phyloP scores from a whole-genome alignment of 2,797 vertebrate genomes.

The Crocidura indochinensis region DNA sequence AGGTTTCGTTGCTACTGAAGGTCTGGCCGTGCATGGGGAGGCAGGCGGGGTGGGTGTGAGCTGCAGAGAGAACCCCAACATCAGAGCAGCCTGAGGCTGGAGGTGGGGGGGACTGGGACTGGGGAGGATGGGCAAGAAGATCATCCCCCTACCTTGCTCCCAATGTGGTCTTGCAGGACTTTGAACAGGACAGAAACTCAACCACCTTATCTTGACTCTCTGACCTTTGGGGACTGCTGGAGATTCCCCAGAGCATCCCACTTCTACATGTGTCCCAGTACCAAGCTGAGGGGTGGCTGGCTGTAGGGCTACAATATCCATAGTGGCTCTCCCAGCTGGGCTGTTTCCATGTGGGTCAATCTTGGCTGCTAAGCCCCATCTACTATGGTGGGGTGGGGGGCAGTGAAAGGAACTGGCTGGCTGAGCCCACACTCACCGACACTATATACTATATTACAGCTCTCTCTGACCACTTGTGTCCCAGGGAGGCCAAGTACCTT shows the following conservation, averaged over 20 bases:
- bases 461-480: background rate
- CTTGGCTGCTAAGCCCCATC: too few relatives aligned
- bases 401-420: background rate
- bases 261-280: background rate
- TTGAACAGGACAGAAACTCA: background rate
- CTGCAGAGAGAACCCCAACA: conserved; percentile 85
- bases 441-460: background rate
- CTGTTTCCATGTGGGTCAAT: background rate
- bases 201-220: background rate
- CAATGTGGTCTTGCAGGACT: background rate
- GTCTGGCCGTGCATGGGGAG: conserved; percentile 92
- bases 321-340: background rate
- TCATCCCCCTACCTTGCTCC: background rate
- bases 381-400: too few relatives aligned
- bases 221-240: background rate
- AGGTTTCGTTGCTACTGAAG: conserved; percentile 89
- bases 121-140: too few relatives aligned
- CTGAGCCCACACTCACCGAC: background rate
- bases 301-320: background rate
- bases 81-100: conserved; percentile 38
- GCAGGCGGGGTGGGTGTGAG: conserved; percentile 93
- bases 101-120: rapidly evolving
- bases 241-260: background rate
- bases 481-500: background rate
- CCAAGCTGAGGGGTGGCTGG: background rate